Evolutionary conservation across 2,113 vertebrate genomes (phyloP).

Genomic region (Balaeniceps rex): DNA sequence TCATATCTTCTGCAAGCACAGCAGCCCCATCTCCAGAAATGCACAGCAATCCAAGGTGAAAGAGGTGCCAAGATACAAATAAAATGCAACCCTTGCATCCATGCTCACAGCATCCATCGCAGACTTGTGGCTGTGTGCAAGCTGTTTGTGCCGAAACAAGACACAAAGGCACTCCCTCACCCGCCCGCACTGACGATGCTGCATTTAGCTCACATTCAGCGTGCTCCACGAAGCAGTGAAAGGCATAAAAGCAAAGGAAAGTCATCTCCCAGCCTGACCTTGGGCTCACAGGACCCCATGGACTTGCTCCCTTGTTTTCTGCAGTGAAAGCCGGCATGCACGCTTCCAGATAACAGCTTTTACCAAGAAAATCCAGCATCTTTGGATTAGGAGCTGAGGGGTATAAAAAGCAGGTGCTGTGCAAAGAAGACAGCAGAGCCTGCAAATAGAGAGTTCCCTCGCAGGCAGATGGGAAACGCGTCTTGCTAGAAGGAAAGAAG

Average conservation of each 20-base stretch:
- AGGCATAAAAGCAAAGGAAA: neutral
- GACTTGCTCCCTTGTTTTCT: neutral
- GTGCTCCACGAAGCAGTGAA: rapidly evolving
- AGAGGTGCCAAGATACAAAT: neutral
- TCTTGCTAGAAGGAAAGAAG: neutral
- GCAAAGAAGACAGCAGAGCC: neutral
- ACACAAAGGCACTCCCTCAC: neutral
- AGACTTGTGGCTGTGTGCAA: neutral
- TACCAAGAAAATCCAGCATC: rapidly evolving
- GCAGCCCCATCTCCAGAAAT: neutral
- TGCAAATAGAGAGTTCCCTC: neutral
- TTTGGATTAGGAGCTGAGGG: neutral
- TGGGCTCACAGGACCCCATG: neutral
- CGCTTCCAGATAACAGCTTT: neutral
- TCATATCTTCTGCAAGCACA: neutral
- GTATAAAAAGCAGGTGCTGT: neutral
- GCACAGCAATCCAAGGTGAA: neutral
- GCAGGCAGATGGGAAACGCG: rapidly evolving
- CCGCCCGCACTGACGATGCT: rapidly evolving
- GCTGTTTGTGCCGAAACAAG: rapidly evolving
- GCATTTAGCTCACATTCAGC: neutral
- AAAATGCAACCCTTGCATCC: rapidly evolving
- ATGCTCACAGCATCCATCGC: rapidly evolving
- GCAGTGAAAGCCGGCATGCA: rapidly evolving
- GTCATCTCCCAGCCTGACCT: neutral